A percentile compares a stretch with the other conserved stretches of the same genome.
Conservation (phyloP, 2,113 vertebrate species). For the Nyctereutes procyonoides region DNA sequence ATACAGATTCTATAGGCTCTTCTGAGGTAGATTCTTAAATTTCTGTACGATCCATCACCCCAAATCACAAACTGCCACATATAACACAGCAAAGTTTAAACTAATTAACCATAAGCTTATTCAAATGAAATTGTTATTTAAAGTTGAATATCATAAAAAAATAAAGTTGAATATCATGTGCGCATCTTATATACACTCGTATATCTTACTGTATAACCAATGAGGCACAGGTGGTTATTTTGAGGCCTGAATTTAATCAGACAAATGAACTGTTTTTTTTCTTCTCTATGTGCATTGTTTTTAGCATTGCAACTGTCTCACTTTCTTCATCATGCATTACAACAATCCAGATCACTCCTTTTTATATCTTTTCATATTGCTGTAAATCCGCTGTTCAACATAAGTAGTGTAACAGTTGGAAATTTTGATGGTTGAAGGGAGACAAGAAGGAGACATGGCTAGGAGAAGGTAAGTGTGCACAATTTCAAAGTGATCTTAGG, state of each 20-base stretch:
- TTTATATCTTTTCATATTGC: not conserved
- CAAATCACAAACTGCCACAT: not conserved
- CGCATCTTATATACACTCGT: not conserved
- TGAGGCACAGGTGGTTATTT: not conserved
- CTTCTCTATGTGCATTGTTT: not conserved
- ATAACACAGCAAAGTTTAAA: not conserved
- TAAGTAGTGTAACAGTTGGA: not conserved
- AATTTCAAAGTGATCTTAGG: not conserved
- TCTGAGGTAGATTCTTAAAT: not conserved
- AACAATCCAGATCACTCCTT: not conserved
- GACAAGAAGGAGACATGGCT: not conserved
- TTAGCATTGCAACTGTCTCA: not conserved
- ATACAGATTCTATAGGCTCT: rapidly evolving
- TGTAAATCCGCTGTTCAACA: not conserved
- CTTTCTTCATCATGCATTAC: not conserved
- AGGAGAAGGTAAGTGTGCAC: not conserved
- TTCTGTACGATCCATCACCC: not conserved
- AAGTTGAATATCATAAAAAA: not conserved
- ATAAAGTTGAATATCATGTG: not conserved
- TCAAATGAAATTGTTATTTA: not conserved
- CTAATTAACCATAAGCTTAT: not conserved
- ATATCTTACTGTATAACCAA: not conserved
- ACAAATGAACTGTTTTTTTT: not conserved
- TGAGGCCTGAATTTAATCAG: not conserved
- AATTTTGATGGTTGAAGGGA: not conserved